Evolutionary conservation across 2,888 invertebrate genomes (phyloP).

Genomic region (Ichneumoninae sp.): DNA sequence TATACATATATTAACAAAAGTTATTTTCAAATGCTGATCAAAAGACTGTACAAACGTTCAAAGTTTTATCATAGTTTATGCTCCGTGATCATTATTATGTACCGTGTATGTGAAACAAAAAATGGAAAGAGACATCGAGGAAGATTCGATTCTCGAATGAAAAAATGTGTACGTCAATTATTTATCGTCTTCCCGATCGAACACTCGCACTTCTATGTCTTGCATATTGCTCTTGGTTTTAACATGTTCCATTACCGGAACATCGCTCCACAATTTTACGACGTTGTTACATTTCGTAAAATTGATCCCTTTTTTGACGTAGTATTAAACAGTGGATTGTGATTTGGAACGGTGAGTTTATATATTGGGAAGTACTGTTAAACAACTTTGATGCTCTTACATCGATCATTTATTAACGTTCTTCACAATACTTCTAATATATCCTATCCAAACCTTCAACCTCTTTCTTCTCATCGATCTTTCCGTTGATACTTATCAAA

Average conservation of each 20-base stretch:
- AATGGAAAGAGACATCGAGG: slow-evolving; percentile 25
- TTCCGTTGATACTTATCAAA: slow-evolving; percentile 87
- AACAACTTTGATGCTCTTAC: background rate
- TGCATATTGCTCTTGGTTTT: background rate
- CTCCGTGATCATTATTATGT: slow-evolving; percentile 55
- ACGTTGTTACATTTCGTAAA: background rate
- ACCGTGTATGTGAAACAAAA: slow-evolving; percentile 52
- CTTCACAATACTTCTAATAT: slow-evolving; percentile 72
- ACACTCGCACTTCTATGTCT: background rate
- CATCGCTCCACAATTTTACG: background rate
- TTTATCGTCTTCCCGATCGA: slow-evolving; percentile 1
- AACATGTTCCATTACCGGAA: background rate
- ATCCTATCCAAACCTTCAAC: slow-evolving; percentile 83
- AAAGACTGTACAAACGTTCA: slow-evolving; percentile 68
- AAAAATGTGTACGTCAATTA: slow-evolving; percentile 21
- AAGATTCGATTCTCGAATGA: slow-evolving; percentile 33
- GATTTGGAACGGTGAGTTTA: background rate
- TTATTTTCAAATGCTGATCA: slow-evolving; percentile 66
- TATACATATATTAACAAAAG: slow-evolving; percentile 52
- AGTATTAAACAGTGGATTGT: background rate
- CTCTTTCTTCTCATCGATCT: slow-evolving; percentile 85
- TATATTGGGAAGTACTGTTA: background rate
- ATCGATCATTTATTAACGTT: slow-evolving; percentile 16
- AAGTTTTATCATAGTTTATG: slow-evolving; percentile 65
- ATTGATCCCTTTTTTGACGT: background rate